Percentiles rank a stretch among this genome's conserved stretches.
Conservation (phyloP, 2,888 invertebrate species). For the Lepidonotus clava region DNA sequence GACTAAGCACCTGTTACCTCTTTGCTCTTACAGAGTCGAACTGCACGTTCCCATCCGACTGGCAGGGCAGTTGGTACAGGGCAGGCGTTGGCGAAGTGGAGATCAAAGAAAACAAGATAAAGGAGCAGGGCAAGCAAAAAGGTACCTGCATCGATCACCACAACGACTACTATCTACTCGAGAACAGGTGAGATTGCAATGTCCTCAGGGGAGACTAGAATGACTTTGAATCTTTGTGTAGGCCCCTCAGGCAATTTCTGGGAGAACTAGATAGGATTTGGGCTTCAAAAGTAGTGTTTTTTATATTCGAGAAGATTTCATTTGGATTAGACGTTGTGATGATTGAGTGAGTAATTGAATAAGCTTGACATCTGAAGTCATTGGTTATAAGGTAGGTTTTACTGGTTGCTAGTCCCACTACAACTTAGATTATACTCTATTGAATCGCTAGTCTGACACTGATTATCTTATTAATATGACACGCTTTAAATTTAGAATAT, state of each 20-base stretch:
- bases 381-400: too few relatives aligned
- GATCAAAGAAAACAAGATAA: slow-evolving; percentile 46
- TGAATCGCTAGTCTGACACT: too few relatives aligned
- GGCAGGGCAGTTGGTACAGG: slow-evolving; percentile 25
- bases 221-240: slow-evolving; percentile 2
- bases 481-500: too few relatives aligned
- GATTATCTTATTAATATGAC: too few relatives aligned
- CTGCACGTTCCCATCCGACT: slow-evolving; percentile 13
- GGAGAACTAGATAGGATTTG: not conserved
- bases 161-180: slow-evolving; percentile 21
- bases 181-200: slow-evolving; percentile 37
- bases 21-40: slow-evolving; percentile 8
- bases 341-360: too few relatives aligned
- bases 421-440: too few relatives aligned
- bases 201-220: not conserved
- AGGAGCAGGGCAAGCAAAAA: slow-evolving; percentile 31
- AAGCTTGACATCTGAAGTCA: too few relatives aligned
- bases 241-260: not conserved
- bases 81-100: slow-evolving; percentile 35
- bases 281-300: not conserved
- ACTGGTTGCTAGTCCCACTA: too few relatives aligned
- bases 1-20: slow-evolving; percentile 28
- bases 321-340: too few relatives aligned
- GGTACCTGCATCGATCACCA: slow-evolving; percentile 41
- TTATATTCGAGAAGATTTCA: slow-evolving; percentile 28